Conservation (phyloP, 1,140 invertebrate species). For the Lepidurus arcticus region DNA sequence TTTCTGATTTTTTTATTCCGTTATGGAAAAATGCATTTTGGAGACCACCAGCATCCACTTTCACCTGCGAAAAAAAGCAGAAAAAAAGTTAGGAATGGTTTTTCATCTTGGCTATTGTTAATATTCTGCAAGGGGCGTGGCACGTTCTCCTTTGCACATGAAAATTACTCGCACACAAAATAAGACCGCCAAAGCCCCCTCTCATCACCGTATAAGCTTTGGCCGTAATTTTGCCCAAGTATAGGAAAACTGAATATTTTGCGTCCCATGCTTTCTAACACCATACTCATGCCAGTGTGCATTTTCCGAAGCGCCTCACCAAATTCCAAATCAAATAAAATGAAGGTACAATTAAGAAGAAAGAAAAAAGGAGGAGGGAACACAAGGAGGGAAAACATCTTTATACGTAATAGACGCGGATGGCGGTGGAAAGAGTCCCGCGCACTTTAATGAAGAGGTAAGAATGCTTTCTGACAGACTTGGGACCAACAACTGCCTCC, state of each 20-base stretch:
- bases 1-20: background rate
- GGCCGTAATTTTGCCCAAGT: background rate
- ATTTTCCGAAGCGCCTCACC: background rate
- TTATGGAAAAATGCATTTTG: background rate
- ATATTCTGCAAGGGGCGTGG: conserved; percentile 14
- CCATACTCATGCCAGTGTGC: background rate
- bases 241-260: background rate
- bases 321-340: too few relatives aligned
- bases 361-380: background rate
- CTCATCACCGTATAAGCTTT: conserved; percentile 21
- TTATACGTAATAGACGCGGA: background rate
- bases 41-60: background rate
- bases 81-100: background rate
- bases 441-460: background rate
- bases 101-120: background rate
- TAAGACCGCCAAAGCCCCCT: conserved; percentile 19
- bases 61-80: background rate
- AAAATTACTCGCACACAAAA: background rate
- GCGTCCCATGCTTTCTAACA: background rate
- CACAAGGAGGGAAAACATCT: background rate
- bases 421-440: background rate
- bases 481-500: too few relatives aligned
- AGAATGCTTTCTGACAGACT: background rate
- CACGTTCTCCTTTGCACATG: background rate
- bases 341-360: background rate